A percentile compares a stretch with the other conserved stretches of the same genome.
Conservation (phyloP, 2,113 vertebrate genomes). For the Esox niger region DNA sequence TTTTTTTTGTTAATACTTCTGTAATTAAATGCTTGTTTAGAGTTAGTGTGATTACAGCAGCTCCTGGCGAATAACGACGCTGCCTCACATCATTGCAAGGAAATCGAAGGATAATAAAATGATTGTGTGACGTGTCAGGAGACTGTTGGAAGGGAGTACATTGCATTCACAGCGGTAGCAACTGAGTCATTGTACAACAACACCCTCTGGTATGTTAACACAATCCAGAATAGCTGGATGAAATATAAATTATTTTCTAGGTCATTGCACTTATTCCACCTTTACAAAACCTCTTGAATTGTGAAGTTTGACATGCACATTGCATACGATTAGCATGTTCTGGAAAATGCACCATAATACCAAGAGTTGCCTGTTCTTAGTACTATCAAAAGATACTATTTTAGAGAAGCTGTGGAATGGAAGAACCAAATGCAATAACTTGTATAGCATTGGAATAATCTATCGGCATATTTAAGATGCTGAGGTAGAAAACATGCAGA, state of each 20-base stretch:
- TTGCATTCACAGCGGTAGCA: neutral
- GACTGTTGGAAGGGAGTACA: conserved; percentile 34
- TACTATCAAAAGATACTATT: too few relatives aligned
- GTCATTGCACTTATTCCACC: neutral
- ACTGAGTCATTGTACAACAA: neutral
- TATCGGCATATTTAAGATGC: too few relatives aligned
- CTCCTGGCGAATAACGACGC: conserved; percentile 60
- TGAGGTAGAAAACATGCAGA: too few relatives aligned
- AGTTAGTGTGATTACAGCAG: conserved; percentile 65
- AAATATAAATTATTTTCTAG: neutral
- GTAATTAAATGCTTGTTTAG: conserved; percentile 71
- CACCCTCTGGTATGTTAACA: too few relatives aligned
- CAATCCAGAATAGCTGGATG: neutral
- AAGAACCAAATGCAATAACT: neutral
- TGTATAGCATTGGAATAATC: neutral
- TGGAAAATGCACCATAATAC: neutral
- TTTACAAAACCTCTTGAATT: neutral
- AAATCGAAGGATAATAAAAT: conserved; percentile 57
- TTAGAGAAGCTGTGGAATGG: too few relatives aligned
- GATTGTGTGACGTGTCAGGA: conserved; percentile 19
- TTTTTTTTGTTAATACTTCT: conserved; percentile 67
- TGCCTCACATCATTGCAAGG: conserved; percentile 42
- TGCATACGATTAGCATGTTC: neutral
- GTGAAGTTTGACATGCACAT: neutral
- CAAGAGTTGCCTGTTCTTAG: too few relatives aligned